Conservation (phyloP, 2,113 vertebrate genomes). For the Sterna hirundo region DNA sequence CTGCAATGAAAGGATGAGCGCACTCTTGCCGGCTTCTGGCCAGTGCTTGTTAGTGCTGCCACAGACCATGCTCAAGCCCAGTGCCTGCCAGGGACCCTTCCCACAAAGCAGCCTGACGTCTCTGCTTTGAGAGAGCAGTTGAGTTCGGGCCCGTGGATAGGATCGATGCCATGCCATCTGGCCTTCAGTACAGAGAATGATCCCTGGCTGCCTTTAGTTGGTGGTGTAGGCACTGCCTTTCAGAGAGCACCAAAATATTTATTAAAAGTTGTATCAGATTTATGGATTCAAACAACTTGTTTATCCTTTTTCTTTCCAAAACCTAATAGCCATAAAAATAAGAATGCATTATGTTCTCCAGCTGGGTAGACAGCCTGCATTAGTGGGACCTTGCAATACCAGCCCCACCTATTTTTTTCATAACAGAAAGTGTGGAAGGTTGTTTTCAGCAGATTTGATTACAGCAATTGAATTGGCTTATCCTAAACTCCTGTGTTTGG, state of each 20-base stretch:
- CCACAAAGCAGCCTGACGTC: neutral
- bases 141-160: accelerated
- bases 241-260: neutral
- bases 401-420: neutral
- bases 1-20: neutral
- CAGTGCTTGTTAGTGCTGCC: accelerated
- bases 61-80: neutral
- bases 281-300: neutral
- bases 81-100: neutral
- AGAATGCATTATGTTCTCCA: neutral
- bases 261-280: neutral
- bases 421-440: neutral
- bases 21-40: neutral
- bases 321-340: neutral
- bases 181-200: neutral
- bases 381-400: neutral
- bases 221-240: neutral
- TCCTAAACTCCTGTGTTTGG: neutral
- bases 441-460: neutral
- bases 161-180: neutral
- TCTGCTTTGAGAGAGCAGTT: neutral
- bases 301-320: neutral
- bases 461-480: neutral
- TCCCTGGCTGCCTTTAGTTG: neutral
- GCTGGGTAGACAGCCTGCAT: neutral